Conservation (phyloP, 2,797 vertebrate genomes). For the Aldrovandia affinis region DNA sequence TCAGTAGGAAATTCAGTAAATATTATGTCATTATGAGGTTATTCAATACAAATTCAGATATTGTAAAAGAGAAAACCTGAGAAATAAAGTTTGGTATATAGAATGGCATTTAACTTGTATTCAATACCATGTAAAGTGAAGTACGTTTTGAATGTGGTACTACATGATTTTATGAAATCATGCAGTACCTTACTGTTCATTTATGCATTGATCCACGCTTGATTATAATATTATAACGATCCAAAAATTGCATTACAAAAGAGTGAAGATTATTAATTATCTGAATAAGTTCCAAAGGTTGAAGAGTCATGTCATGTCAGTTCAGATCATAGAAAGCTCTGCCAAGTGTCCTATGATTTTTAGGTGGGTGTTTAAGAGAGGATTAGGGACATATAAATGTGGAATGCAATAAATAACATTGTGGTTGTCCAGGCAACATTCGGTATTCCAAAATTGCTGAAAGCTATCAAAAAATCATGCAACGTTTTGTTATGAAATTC, state of each 20-base stretch:
- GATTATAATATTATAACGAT: not conserved
- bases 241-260: not conserved
- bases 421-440: constrained; percentile 42
- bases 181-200: no score
- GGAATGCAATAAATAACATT: constrained; percentile 17
- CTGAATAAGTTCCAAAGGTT: not conserved
- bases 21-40: no score
- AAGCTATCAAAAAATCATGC: not conserved
- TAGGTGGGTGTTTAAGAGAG: constrained; percentile 51
- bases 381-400: constrained; percentile 54
- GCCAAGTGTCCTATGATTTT: constrained; percentile 32
- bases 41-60: no score
- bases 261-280: not conserved
- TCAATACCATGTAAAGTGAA: not conserved
- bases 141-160: not conserved
- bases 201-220: not conserved
- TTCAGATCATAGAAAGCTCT: constrained; percentile 27
- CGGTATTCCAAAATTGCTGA: not conserved
- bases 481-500: constrained; percentile 49
- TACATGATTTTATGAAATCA: not conserved
- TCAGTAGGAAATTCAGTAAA: not conserved
- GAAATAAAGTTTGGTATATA: not conserved
- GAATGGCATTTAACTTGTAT: not conserved
- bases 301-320: not conserved
- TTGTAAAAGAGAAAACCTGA: no score